Percentiles rank a stretch among this genome's conserved stretches.
Conservation (phyloP, 1,140 invertebrate genomes). For the Trichonephila clavipes region DNA sequence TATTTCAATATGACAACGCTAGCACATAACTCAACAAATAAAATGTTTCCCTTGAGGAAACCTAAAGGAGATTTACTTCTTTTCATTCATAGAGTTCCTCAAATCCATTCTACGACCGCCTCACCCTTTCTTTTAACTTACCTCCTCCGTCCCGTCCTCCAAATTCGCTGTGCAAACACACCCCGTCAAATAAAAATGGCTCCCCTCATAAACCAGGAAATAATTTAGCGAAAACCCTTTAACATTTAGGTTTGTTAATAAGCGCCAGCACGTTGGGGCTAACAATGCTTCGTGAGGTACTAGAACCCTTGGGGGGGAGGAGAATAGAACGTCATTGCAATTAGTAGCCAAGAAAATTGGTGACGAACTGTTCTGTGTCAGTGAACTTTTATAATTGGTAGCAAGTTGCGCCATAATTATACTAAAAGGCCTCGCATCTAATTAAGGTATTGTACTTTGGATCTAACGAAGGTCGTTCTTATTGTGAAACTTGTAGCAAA, state of each 20-base stretch:
- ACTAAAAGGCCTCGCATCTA: slow-evolving; percentile 51
- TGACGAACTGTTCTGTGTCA: slow-evolving; percentile 46
- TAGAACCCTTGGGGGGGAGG: not conserved
- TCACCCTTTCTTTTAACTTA: not conserved
- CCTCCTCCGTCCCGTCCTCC: no score
- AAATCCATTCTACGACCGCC: not conserved
- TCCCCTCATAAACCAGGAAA: not conserved
- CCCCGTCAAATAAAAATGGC: not conserved
- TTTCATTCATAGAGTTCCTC: not conserved
- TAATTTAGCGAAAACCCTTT: slow-evolving; percentile 48
- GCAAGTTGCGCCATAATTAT: slow-evolving; percentile 49
- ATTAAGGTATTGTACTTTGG: slow-evolving; percentile 44
- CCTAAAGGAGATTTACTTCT: not conserved
- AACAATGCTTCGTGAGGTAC: slow-evolving; percentile 40
- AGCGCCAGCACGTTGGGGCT: not conserved
- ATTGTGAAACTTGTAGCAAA: slow-evolving; percentile 13
- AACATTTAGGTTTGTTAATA: slow-evolving; percentile 47
- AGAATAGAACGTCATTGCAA: slow-evolving; percentile 16
- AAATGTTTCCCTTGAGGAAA: not conserved
- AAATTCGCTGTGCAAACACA: not conserved
- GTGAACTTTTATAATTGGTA: slow-evolving; percentile 66
- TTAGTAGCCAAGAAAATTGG: slow-evolving; percentile 52
- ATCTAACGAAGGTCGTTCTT: not conserved
- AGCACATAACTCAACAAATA: no score
- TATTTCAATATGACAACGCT: no score